Conservation (phyloP, 2,888 invertebrate genomes). For the Julus scanicus region DNA sequence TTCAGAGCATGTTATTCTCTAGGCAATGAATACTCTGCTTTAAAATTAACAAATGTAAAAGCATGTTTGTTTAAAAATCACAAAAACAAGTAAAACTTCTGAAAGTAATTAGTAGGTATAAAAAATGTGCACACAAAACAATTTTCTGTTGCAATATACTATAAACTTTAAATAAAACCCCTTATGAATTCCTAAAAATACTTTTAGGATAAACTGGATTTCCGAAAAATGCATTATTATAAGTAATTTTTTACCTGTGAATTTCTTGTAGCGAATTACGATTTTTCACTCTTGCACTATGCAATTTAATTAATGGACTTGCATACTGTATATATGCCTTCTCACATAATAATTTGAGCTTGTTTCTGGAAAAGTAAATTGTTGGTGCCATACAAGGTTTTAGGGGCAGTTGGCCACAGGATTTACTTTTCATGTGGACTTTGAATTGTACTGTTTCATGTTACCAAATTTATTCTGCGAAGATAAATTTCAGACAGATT, state of each 20-base stretch:
- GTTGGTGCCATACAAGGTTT: background rate
- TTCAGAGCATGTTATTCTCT: too few species aligned
- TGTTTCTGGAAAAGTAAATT: background rate
- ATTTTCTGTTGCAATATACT: too few species aligned
- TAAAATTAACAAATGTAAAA: too few species aligned
- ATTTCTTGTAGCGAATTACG: background rate
- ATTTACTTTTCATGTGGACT: background rate
- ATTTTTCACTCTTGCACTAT: too few species aligned
- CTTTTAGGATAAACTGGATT: too few species aligned
- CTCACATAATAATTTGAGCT: background rate
- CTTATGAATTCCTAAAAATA: too few species aligned
- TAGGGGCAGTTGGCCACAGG: constrained; percentile 24
- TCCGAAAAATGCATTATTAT: background rate
- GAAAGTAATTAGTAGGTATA: too few species aligned
- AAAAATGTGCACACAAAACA: too few species aligned
- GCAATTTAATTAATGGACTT: background rate
- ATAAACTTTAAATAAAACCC: too few species aligned
- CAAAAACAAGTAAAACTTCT: too few species aligned
- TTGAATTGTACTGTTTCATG: background rate
- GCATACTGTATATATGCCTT: background rate
- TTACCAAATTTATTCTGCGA: background rate
- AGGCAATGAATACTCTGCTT: too few species aligned
- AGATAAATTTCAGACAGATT: constrained; percentile 3
- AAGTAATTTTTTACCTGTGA: background rate
- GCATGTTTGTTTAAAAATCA: too few species aligned